Conservation (phyloP, 1,140 invertebrate species). For the Eufriesea mexicana region DNA sequence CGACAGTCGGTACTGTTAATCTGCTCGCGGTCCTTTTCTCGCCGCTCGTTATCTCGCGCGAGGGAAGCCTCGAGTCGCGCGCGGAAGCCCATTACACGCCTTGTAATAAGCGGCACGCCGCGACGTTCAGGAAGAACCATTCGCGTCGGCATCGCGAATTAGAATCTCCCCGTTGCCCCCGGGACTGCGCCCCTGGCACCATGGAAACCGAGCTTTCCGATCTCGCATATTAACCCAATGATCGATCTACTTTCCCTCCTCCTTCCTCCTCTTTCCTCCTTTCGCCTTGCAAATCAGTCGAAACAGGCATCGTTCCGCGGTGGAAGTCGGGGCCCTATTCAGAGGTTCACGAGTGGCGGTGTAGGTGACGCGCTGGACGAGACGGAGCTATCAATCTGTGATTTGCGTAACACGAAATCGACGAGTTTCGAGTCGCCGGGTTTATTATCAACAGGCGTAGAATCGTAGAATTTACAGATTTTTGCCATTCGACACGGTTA, state of each 20-base stretch:
- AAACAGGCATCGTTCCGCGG: no score
- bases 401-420: no score
- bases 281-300: neutral
- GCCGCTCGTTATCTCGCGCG: conserved; percentile 16
- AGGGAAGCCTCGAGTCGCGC: conserved; percentile 22
- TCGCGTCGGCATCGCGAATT: conserved; percentile 1
- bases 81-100: conserved; percentile 65
- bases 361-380: no score
- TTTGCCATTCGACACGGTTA: no score
- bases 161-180: neutral
- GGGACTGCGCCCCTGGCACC: neutral
- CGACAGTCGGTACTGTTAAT: conserved; percentile 1
- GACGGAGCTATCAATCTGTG: no score
- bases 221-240: neutral
- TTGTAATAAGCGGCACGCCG: conserved; percentile 60
- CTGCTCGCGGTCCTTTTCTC: conserved; percentile 31
- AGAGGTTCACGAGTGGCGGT: no score
- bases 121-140: conserved; percentile 13
- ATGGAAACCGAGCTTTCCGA: neutral
- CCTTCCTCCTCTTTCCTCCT: neutral
- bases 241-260: neutral
- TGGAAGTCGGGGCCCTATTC: no score
- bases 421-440: no score
- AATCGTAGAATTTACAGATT: no score
- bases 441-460: no score